phyloP scores from a whole-genome alignment of 1,140 invertebrate species.

The Copidosoma floridanum region DNA sequence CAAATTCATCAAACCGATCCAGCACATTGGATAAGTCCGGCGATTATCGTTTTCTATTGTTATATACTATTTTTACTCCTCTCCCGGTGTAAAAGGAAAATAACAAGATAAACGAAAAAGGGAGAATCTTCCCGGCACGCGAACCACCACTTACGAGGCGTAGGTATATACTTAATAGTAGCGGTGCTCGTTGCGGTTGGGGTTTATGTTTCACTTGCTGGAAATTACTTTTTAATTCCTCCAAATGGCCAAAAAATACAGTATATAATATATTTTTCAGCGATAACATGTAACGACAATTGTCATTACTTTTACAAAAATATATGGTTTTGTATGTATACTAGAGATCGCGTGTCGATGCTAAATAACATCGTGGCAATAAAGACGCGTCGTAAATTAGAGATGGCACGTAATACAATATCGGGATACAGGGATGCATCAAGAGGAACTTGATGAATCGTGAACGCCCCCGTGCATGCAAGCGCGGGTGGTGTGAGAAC shows the following conservation, averaged over 20 bases:
- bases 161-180: not conserved
- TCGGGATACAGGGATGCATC: no score
- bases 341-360: no score
- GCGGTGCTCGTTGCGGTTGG: no score
- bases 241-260: no score
- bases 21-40: not conserved
- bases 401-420: no score
- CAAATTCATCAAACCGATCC: not conserved
- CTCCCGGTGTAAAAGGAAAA: not conserved
- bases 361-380: no score
- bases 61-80: not conserved
- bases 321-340: no score
- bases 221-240: slow-evolving; percentile 1
- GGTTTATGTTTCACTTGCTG: not conserved
- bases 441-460: no score
- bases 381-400: no score
- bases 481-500: no score
- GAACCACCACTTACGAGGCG: not conserved
- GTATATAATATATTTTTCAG: not conserved
- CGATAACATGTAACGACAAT: not conserved
- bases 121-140: not conserved
- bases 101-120: not conserved
- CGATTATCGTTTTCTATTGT: not conserved
- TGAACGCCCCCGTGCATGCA: no score
- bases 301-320: no score